These are phyloP conservation scores for Porites cylindrica DNA, from an alignment of 92 coral and sea anemone genomes.

Conservation along the genomic window DNA sequence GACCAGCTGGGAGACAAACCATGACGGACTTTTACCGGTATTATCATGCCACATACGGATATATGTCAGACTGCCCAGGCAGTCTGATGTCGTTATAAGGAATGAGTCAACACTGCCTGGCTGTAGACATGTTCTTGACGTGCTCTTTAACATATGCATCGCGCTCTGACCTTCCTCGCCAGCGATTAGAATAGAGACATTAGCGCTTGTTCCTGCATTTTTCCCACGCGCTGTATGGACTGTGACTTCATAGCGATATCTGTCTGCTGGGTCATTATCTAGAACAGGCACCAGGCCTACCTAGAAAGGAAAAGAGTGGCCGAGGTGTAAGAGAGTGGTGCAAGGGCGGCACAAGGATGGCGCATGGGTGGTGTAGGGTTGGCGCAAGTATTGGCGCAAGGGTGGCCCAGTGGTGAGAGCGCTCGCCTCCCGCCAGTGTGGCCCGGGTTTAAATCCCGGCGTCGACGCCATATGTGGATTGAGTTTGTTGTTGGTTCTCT, in stretches of 20 bases:
- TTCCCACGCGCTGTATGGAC: slow-evolving; percentile 91
- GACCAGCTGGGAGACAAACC: slow-evolving; percentile 88
- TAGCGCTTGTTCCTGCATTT: slow-evolving; percentile 84
- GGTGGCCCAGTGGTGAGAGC: no score
- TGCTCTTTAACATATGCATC: slow-evolving; percentile 76
- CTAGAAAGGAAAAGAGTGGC: slow-evolving; percentile 9
- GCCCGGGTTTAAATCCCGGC: no score
- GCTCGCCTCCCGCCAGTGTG: no score
- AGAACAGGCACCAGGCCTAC: slow-evolving; percentile 81
- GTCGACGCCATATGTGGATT: no score
- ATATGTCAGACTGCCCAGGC: slow-evolving; percentile 87
- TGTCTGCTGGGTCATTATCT: slow-evolving; percentile 80
- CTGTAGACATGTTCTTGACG: slow-evolving; percentile 66
- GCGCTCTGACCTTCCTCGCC: slow-evolving; percentile 90
- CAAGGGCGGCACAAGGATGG: not conserved
- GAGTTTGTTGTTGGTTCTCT: no score
- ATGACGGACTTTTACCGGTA: slow-evolving; percentile 84
- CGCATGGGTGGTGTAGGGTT: no score
- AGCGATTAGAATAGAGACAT: slow-evolving; percentile 79
- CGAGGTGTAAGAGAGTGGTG: not conserved
- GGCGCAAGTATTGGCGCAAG: no score
- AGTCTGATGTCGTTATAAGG: slow-evolving; percentile 81
- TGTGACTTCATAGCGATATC: slow-evolving; percentile 89
- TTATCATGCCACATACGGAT: slow-evolving; percentile 98
- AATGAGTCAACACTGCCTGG: slow-evolving; percentile 91